Percentiles rank a stretch among this genome's conserved stretches.
Evolutionary conservation across 1,140 invertebrate species (phyloP).

Genomic region (Platorchestia sp.): DNA sequence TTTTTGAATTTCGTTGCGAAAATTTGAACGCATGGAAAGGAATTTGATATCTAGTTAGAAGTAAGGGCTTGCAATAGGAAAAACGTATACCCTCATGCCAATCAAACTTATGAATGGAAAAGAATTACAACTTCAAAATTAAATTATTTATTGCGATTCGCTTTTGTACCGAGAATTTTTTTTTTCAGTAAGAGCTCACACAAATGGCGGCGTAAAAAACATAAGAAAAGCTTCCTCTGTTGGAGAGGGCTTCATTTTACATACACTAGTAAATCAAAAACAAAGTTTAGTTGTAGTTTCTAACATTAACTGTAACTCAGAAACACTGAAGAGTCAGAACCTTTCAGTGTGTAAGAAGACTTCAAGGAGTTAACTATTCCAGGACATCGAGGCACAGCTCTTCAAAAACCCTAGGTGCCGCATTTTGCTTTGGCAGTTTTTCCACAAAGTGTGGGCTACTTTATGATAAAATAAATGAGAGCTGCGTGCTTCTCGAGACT

Average conservation of each 20-base stretch:
- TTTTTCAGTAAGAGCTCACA: too few relatives aligned
- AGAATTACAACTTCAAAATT: too few relatives aligned
- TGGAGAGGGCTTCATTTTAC: neutral
- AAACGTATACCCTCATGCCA: too few relatives aligned
- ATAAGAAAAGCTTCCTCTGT: neutral
- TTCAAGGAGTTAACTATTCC: neutral
- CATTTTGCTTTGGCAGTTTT: neutral
- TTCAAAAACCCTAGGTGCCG: neutral
- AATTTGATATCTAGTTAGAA: neutral
- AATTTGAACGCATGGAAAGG: neutral
- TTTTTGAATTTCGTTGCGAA: neutral
- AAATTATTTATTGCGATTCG: too few relatives aligned
- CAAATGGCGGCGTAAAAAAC: too few relatives aligned
- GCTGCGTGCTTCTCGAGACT: neutral
- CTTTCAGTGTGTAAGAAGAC: neutral
- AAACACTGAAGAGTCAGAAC: neutral
- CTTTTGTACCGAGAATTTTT: too few relatives aligned
- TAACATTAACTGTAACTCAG: neutral
- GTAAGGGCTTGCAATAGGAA: neutral
- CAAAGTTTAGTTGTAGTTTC: neutral
- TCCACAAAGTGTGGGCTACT: neutral
- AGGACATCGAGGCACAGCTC: neutral
- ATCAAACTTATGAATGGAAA: too few relatives aligned
- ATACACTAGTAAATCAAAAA: neutral
- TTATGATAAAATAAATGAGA: neutral